Evolutionary conservation across 2,113 vertebrate species (phyloP).

Genomic region (Syrrhaptes paradoxus): DNA sequence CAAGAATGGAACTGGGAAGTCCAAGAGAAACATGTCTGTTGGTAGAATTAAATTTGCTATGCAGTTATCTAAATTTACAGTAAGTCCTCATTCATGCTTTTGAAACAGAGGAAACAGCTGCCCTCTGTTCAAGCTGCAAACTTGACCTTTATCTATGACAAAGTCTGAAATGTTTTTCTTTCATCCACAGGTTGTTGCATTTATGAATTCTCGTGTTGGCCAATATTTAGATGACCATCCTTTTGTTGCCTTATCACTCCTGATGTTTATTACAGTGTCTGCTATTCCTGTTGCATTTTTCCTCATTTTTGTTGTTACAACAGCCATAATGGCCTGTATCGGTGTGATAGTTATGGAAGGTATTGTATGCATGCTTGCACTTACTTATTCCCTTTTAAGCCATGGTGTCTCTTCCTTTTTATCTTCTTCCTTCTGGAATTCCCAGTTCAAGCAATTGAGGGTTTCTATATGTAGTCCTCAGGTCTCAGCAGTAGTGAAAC

Average conservation of each 20-base stretch:
- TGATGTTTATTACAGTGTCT: conserved; percentile 81
- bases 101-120: background rate
- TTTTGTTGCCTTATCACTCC: conserved; percentile 76
- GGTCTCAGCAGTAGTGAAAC: background rate
- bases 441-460: background rate
- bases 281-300: conserved; percentile 85
- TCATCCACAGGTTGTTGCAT: conserved; percentile 75
- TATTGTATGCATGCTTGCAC: conserved; percentile 39
- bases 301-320: conserved; percentile 79
- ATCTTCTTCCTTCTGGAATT: background rate
- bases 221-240: conserved; percentile 85
- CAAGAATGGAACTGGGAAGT: background rate
- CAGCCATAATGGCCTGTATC: conserved; percentile 74
- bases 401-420: background rate
- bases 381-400: background rate
- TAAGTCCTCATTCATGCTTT: background rate
- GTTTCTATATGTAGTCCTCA: background rate
- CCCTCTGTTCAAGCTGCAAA: background rate
- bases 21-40: background rate
- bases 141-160: background rate
- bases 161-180: background rate
- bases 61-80: background rate
- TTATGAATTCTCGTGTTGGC: conserved; percentile 81
- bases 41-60: background rate
- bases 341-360: conserved; percentile 87